Base-by-base conservation (phyloP, 2,888 invertebrate genomes). In the Leptogaster cylindrica region DNA sequence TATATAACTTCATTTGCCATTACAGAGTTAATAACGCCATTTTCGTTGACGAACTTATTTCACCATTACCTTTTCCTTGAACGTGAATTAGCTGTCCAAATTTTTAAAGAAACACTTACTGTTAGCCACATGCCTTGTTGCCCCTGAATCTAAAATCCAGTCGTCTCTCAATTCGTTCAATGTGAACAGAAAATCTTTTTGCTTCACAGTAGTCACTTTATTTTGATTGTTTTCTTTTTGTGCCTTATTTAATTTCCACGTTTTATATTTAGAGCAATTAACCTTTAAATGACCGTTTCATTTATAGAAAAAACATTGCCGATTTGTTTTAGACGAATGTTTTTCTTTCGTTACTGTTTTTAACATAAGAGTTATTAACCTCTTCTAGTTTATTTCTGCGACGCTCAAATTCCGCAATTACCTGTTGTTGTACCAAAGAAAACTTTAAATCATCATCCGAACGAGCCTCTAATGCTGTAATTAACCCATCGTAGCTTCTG, bases 281-380 rank as follows among this genome's bases (percentile, higher is more conserved):
- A 50, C 65, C 12, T 67, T 64, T n/a, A 65, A 14, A 58, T 72
- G 71, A 18, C 50, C 61, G 4, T 39, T 18, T 14, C 55, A 50
- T 63, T 71, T 70, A 51, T 70, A 71, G 61, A 71, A 71, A 65
- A 39, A 71, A 68, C 70, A 73, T n/a, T n/a, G n/a, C n/a, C n/a
- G n/a, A n/a, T n/a, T n/a, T n/a, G n/a, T n/a, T n/a, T n/a, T n/a
- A n/a, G n/a, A n/a, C n/a, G n/a, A 25, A 8, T 6, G 25, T 28
- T 1, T 6, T 14, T 41, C n/a, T 28, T 58, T 28, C 18, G 25
- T 46, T 0, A 52, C 28, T 0, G 25, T 18, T 46, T 64, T 61
- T 18, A 51, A 3, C 10, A 65, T 12, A n/a, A 16, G 36, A 8
- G 4, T 20, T 36, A 3, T 12, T 36, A 8, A 8, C 27, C 12